These are phyloP conservation scores for Notarius quadriscutis DNA, from an alignment of 2,113 vertebrate genomes.

Conservation along the genomic window DNA sequence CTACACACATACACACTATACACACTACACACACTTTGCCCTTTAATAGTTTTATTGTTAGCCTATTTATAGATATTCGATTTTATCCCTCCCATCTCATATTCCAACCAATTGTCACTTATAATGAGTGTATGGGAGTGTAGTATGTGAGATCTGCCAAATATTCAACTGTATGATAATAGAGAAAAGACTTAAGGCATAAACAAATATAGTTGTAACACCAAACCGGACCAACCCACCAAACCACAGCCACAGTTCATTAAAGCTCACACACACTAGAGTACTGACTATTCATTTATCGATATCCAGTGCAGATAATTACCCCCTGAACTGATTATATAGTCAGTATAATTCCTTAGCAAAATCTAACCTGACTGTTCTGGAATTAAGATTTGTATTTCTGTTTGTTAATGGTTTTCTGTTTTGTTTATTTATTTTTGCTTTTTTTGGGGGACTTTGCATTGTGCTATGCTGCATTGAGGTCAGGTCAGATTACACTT, in stretches of 20 bases:
- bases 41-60: not conserved
- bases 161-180: not conserved
- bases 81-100: not conserved
- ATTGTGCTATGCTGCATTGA: not conserved
- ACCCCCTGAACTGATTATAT: not conserved
- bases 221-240: not conserved
- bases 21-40: too few species aligned
- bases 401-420: not conserved
- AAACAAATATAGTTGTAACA: not conserved
- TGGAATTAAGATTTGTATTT: not conserved
- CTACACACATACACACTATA: too few species aligned
- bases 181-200: not conserved
- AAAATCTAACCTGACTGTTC: not conserved
- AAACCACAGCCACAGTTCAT: not conserved
- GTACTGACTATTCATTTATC: not conserved
- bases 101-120: not conserved
- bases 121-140: not conserved
- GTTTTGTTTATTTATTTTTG: not conserved
- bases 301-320: not conserved
- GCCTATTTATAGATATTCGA: not conserved
- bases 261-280: not conserved
- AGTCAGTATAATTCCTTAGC: not conserved
- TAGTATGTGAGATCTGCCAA: not conserved
- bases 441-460: not conserved
- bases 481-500: too few species aligned